Conservation (phyloP, 2,888 invertebrate genomes). For the Tricholauxania praeusta region DNA sequence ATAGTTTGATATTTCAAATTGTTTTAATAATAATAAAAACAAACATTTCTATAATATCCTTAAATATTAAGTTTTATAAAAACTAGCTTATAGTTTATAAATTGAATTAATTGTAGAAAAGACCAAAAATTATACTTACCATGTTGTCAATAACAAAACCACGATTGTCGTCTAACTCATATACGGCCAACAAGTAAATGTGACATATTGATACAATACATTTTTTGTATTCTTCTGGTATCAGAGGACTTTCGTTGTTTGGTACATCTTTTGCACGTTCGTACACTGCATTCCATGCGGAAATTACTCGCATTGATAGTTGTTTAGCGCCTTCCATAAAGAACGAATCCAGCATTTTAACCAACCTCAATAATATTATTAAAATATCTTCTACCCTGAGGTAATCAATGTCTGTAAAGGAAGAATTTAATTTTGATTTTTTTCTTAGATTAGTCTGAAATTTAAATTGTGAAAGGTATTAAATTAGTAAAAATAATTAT, state of each 20-base stretch:
- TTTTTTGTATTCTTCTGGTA: slow-evolving; percentile 37
- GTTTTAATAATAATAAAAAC: too few species aligned
- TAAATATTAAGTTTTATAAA: too few species aligned
- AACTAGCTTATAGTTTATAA: too few species aligned
- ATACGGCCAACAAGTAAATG: slow-evolving; percentile 57
- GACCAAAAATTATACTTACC: slow-evolving; percentile 44
- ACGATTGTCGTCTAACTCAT: slow-evolving; percentile 58
- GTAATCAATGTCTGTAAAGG: slow-evolving; percentile 52
- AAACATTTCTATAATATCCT: too few species aligned
- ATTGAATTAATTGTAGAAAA: not conserved
- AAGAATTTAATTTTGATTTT: not conserved
- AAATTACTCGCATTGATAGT: slow-evolving; percentile 58
- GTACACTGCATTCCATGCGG: slow-evolving; percentile 55
- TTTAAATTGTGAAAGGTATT: not conserved
- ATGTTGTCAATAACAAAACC: slow-evolving; percentile 61
- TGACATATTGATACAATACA: slow-evolving; percentile 56
- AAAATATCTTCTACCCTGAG: slow-evolving; percentile 56
- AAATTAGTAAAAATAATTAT: not conserved
- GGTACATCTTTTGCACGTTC: slow-evolving; percentile 40
- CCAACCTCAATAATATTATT: slow-evolving; percentile 57
- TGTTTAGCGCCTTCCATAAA: slow-evolving; percentile 61
- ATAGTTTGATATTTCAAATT: too few species aligned
- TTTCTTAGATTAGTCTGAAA: not conserved
- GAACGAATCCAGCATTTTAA: slow-evolving; percentile 60
- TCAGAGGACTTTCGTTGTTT: slow-evolving; percentile 33